Evolutionary conservation across 2,797 vertebrate genomes (phyloP).

Genomic region (Poeciliopsis presidionis): DNA sequence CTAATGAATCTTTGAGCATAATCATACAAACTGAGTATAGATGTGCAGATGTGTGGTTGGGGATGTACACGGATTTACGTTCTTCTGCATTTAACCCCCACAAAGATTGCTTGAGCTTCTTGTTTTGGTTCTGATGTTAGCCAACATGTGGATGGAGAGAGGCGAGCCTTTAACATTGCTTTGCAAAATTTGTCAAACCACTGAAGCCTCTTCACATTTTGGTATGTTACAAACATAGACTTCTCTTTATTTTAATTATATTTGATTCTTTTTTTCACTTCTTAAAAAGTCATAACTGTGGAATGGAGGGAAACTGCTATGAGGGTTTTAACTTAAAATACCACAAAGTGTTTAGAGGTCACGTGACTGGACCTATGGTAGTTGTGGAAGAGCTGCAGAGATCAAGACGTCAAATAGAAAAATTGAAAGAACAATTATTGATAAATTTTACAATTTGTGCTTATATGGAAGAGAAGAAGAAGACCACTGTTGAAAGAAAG

Average conservation of each 20-base stretch:
- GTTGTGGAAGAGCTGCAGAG: background rate
- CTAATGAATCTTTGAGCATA: slow-evolving; percentile 74
- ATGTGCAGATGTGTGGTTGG: slow-evolving; percentile 21
- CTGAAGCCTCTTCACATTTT: background rate
- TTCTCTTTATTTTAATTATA: background rate
- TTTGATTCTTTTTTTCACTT: background rate
- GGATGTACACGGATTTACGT: background rate
- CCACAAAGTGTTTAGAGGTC: background rate
- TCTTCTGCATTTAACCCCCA: background rate
- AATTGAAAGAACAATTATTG: background rate
- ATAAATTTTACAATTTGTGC: background rate
- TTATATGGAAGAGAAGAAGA: background rate
- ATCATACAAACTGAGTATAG: slow-evolving; percentile 58
- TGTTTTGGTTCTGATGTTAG: slow-evolving; percentile 21
- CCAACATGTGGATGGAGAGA: slow-evolving; percentile 8
- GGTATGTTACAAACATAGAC: background rate
- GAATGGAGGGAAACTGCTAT: background rate
- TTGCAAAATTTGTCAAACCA: background rate
- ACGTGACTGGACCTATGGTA: background rate
- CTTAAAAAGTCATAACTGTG: background rate
- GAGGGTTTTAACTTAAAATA: background rate
- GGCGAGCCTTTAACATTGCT: background rate
- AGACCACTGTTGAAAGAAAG: background rate
- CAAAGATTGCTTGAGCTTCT: slow-evolving; percentile 13
- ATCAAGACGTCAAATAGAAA: background rate